A percentile compares a stretch with the other conserved stretches of the same genome.
phyloP scores from a whole-genome alignment of 2,113 vertebrate species.

The Hippolais icterina region DNA sequence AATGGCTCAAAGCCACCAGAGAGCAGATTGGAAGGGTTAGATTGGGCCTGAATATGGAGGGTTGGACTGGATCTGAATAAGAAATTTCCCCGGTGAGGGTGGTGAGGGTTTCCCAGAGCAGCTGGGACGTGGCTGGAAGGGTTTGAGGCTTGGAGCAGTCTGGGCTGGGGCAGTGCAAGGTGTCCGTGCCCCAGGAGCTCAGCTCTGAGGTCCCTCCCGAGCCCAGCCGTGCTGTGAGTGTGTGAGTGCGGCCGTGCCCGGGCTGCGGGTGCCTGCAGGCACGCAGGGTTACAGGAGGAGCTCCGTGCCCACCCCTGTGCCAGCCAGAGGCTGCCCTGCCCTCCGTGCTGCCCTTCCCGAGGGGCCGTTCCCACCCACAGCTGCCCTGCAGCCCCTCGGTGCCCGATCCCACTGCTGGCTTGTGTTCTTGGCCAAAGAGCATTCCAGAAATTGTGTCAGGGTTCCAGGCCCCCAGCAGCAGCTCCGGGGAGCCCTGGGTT shows the following conservation, averaged over 20 bases:
- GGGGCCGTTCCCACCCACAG: neutral
- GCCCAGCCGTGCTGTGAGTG: fast-evolving
- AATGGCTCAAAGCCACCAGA: neutral
- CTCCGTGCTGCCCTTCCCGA: neutral
- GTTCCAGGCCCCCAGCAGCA: neutral
- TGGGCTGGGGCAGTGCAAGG: fast-evolving
- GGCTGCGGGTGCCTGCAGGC: neutral
- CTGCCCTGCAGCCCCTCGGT: neutral
- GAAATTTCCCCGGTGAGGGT: neutral
- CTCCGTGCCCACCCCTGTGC: neutral
- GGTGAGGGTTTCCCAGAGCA: neutral
- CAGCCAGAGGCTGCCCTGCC: neutral
- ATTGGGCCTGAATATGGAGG: neutral
- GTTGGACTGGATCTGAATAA: fast-evolving
- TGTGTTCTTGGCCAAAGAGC: neutral
- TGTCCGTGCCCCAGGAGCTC: neutral
- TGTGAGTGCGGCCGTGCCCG: neutral
- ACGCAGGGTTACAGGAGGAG: neutral
- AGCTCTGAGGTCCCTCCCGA: neutral
- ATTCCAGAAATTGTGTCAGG: neutral
- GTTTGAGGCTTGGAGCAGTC: neutral
- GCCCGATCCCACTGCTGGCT: neutral
- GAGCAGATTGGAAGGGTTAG: too few relatives aligned
- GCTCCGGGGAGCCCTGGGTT: neutral
- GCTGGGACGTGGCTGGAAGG: neutral